Base-by-base conservation (phyloP, 2,888 invertebrate species). In the Augiades crinisus region DNA sequence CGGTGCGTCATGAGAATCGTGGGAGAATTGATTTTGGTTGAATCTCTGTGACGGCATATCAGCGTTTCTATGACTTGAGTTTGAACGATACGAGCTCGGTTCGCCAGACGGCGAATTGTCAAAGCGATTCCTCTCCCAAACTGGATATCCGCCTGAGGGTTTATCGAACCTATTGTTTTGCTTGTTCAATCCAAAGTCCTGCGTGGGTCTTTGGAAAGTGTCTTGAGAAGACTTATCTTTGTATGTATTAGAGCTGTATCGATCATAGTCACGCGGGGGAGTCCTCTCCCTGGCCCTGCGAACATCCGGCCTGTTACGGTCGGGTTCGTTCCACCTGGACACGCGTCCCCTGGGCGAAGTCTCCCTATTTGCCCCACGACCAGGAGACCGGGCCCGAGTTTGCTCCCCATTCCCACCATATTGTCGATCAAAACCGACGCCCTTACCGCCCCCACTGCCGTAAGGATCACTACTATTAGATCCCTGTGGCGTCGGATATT, bases 401-500 rank as follows among this genome's bases (percentile, higher is more conserved):
- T 30, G 5, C 12, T 40, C 24, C 17, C 22, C 22, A 33, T 22
- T 14, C 31, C 31, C 19, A 19, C 3, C 14, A 22, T 40, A n/a
- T 27, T 13, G n/a, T n/a, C 12, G 21, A 10, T 13, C 27, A 19
- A 14, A 12, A 13, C 21, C 47, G 5, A 1, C 12, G 38, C 21
- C 12, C 31, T 7, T 22, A 6, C 24, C 12, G 38, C 21, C 12
- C 31, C n/a, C 22, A 6, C 24, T 17, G 7, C 14, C 17, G 5
- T 49, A 41, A 5, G 17, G 13, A 12, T 41, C 41, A 34, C 21
- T 34, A 33, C 22, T 30, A 21, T 10, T n/a, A 24, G 49, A 12
- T 19, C 41, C 49, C 41, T 41, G 49, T 12, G 24, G 0, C 16
- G 33, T 21, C 10, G 49, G 49, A 34, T 41, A 49, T 27, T 49